Base-by-base conservation (phyloP, 2,113 vertebrate genomes). In the Prochilodus magdalenae region DNA sequence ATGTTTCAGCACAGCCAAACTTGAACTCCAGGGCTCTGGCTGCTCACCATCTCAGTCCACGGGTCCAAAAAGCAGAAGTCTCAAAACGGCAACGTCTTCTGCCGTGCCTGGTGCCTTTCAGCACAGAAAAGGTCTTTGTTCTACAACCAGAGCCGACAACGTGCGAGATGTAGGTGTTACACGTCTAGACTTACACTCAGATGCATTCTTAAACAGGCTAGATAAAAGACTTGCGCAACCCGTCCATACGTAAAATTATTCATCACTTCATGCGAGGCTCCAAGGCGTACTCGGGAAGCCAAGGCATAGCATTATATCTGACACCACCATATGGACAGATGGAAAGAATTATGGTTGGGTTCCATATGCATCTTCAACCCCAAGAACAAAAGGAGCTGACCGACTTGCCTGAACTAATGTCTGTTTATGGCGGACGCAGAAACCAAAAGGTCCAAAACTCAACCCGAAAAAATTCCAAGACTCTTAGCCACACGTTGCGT, bases 291-390 rank as follows among this genome's bases (percentile, higher is more conserved):
- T 16, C 14, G 18, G 30, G 16, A 3, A 74, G 66, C 27, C 33
- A 44, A 53, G 47, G 51, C 22, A 27, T 47, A 11, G 30, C 40
- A 60, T 82, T 49, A 30, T 47, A 66, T 80, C 22, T 16, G 57
- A 76, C 66, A 53, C 55, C 18, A 33, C 49, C 67, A 74, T 78
- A 63, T 30, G 75, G 69, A 82, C 75, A 74, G 51, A 69, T 33
- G 62, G 53, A 78, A 71, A 47, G 30, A 15, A 77, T 77, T 65
- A 77, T 0, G n/a, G 29, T 70, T 22, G 67, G 18, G 16, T 66
- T 47, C 27, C 79, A 82, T 85, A 69, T 70, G 79, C 10, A 85
- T 26, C 73, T 71, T 44, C 30, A 76, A 15, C 14, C 18, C n/a
- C 4, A 26, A 78, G 40, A 78, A 78, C 69, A 76, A 76, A n/a